Percentiles rank a stretch among this genome's conserved stretches.
phyloP scores from a whole-genome alignment of 1,140 invertebrate species.

The Scaptomyza hsui region DNA sequence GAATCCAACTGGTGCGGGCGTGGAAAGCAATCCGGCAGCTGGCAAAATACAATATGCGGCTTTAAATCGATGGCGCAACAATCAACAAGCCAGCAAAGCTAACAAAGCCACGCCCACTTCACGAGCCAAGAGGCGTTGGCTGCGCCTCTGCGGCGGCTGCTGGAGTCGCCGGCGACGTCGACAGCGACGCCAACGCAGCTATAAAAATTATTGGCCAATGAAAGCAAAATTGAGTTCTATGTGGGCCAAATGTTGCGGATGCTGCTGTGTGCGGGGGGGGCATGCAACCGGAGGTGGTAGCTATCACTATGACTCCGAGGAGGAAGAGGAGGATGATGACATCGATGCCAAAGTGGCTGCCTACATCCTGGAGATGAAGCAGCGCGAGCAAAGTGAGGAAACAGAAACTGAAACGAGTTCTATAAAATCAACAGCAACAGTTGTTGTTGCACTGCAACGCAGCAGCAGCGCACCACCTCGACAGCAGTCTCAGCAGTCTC shows the following conservation, averaged over 20 bases:
- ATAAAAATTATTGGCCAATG: slow-evolving; percentile 54
- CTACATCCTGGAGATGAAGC: slow-evolving; percentile 81
- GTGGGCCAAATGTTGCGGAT: slow-evolving; percentile 27
- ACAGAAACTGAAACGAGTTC: slow-evolving; percentile 22
- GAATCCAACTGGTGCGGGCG: slow-evolving; percentile 12
- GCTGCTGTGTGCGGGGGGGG: slow-evolving; percentile 19
- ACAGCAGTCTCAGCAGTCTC: no score
- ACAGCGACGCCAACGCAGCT: slow-evolving; percentile 39
- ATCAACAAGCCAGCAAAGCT: not conserved
- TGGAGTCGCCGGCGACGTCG: slow-evolving; percentile 31
- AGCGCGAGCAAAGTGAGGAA: slow-evolving; percentile 74
- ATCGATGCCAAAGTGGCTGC: slow-evolving; percentile 84
- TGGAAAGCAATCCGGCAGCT: slow-evolving; percentile 39
- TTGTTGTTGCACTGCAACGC: slow-evolving; percentile 2
- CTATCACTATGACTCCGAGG: slow-evolving; percentile 74
- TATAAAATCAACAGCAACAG: not conserved
- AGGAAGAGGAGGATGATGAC: slow-evolving; percentile 82
- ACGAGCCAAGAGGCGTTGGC: slow-evolving; percentile 39
- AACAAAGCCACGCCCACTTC: slow-evolving; percentile 12
- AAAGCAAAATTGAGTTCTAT: slow-evolving; percentile 16
- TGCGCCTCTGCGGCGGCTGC: slow-evolving; percentile 12
- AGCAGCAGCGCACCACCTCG: slow-evolving; percentile 8
- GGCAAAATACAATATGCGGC: slow-evolving; percentile 78
- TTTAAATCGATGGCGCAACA: slow-evolving; percentile 71
- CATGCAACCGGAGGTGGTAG: not conserved